These are phyloP conservation scores for Formicarius rufipectus DNA, from an alignment of 2,113 vertebrate species.

Conservation along the genomic window DNA sequence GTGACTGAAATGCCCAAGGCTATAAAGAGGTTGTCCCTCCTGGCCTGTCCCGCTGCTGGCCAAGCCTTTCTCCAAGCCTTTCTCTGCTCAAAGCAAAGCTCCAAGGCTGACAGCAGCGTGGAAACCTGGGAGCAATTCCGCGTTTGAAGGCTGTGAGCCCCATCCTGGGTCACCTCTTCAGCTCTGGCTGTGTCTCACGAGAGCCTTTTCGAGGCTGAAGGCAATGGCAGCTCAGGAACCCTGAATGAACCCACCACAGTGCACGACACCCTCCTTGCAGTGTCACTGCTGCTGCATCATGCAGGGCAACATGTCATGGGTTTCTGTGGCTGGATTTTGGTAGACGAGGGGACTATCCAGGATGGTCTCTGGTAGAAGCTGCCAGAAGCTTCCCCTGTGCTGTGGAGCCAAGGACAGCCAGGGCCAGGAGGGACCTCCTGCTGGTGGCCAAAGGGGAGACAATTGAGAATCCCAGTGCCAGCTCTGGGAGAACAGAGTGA, in stretches of 20 bases:
- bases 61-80: not conserved
- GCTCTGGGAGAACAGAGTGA: no score
- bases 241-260: no score
- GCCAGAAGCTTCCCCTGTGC: no score
- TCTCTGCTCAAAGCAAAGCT: not conserved
- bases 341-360: no score
- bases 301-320: no score
- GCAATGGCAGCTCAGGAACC: no score
- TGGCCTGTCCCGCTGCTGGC: not conserved
- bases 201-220: not conserved
- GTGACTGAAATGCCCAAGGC: not conserved
- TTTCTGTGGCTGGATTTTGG: no score
- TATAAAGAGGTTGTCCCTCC: not conserved
- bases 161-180: not conserved
- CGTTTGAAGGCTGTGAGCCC: not conserved
- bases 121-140: not conserved
- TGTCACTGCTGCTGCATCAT: not conserved
- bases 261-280: constrained; percentile 8
- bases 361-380: no score
- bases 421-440: no score
- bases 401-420: no score
- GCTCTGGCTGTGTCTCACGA: not conserved
- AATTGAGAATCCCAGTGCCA: no score
- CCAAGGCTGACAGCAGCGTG: not conserved
- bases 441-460: no score